Evolutionary conservation across 2,797 vertebrate genomes (phyloP).

Genomic region (Malacoraja senta): DNA sequence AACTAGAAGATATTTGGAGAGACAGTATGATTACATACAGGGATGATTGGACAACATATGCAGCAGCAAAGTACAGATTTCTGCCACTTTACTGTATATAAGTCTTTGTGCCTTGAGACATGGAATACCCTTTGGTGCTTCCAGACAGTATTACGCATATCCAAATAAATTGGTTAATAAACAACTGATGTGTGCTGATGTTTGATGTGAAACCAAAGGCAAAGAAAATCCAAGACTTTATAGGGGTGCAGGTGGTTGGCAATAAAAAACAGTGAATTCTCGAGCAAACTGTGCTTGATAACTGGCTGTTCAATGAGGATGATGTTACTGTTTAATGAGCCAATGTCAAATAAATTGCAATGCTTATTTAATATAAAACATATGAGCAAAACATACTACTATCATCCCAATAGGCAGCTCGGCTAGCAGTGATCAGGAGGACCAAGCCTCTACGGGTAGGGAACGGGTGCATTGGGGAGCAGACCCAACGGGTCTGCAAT

Average conservation of each 20-base stretch:
- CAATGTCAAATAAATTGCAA: conserved; percentile 13
- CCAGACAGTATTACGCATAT: too few species aligned
- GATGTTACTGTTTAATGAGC: conserved; percentile 18
- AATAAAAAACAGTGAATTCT: neutral
- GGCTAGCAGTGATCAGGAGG: too few species aligned
- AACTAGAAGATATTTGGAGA: neutral
- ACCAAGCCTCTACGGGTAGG: too few species aligned
- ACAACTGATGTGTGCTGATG: too few species aligned
- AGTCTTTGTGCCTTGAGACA: neutral
- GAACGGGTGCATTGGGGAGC: too few species aligned
- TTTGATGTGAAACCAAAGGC: too few species aligned
- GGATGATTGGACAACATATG: too few species aligned
- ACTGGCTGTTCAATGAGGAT: conserved; percentile 13
- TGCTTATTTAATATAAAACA: conserved; percentile 20
- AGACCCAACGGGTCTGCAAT: too few species aligned
- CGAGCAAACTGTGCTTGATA: conserved; percentile 2
- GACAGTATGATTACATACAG: neutral
- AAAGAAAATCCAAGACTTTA: neutral
- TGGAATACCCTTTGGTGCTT: too few species aligned
- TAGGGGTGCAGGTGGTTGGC: neutral
- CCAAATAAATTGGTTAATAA: too few species aligned
- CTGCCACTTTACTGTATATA: neutral
- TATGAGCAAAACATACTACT: neutral
- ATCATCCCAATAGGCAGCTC: neutral
- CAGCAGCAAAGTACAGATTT: neutral